These are phyloP conservation scores for Prosapia bicincta DNA, from an alignment of 2,888 invertebrate genomes.

Conservation along the genomic window DNA sequence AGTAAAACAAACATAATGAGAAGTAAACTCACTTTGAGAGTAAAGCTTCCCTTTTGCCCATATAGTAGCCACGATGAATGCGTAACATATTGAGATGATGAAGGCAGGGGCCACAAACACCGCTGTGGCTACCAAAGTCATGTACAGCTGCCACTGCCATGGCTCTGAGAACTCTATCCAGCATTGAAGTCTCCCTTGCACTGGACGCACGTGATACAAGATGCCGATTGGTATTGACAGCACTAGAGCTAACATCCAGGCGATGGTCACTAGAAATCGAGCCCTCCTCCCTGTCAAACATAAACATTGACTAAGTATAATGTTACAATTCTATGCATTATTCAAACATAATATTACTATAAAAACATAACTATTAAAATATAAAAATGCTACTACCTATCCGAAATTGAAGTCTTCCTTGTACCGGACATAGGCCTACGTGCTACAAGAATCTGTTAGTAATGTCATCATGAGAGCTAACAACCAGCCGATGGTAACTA, in stretches of 20 bases:
- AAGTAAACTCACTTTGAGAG: constrained; percentile 32
- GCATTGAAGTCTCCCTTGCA: constrained; percentile 55
- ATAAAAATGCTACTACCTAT: too few relatives aligned
- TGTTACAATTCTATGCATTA: too few relatives aligned
- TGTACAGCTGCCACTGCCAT: constrained; percentile 51
- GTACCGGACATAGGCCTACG: too few relatives aligned
- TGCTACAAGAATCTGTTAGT: too few relatives aligned
- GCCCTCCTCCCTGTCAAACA: constrained; percentile 75
- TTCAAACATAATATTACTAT: too few relatives aligned
- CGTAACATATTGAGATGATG: constrained; percentile 53
- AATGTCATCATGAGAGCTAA: too few relatives aligned
- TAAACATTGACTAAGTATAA: too few relatives aligned
- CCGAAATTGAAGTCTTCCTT: too few relatives aligned
- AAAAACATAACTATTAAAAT: too few relatives aligned
- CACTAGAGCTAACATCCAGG: constrained; percentile 77
- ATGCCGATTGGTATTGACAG: constrained; percentile 48
- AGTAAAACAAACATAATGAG: too few relatives aligned
- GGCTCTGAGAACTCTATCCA: constrained; percentile 47
- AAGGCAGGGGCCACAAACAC: constrained; percentile 53
- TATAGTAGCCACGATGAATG: constrained; percentile 53
- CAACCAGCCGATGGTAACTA: too few relatives aligned
- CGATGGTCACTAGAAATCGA: constrained; percentile 69
- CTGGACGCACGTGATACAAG: constrained; percentile 65
- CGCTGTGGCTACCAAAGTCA: constrained; percentile 49
- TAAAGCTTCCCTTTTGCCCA: constrained; percentile 55